Conservation (phyloP, 1,140 invertebrate genomes). For the Pectinophora gossypiella region DNA sequence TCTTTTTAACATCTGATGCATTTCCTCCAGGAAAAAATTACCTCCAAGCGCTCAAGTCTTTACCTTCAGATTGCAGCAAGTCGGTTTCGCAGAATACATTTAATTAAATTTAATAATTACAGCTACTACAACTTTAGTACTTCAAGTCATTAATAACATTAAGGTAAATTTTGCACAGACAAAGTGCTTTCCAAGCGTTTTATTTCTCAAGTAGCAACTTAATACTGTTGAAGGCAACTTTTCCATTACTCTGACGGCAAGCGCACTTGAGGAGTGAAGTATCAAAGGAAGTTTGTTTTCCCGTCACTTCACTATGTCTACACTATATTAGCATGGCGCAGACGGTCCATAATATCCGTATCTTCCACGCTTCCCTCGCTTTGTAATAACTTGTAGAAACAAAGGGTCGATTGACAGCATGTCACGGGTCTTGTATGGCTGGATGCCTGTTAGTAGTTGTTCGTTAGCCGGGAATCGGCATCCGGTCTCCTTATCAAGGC, state of each 20-base stretch:
- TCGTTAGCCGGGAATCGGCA: slow-evolving; percentile 45
- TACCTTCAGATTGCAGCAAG: too few species aligned
- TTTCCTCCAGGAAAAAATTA: too few species aligned
- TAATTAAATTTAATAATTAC: too few species aligned
- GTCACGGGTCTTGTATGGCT: slow-evolving; percentile 14
- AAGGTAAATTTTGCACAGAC: too few species aligned
- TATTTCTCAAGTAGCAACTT: not conserved
- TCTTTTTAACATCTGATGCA: too few species aligned
- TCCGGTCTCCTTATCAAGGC: slow-evolving; percentile 55
- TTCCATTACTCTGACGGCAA: slow-evolving; percentile 12
- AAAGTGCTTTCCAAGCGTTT: not conserved
- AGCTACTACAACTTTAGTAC: too few species aligned
- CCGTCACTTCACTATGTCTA: slow-evolving; percentile 28
- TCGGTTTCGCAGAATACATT: too few species aligned
- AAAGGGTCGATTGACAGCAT: not conserved
- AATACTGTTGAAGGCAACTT: slow-evolving; percentile 7
- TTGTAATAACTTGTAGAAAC: too few species aligned
- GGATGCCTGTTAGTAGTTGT: slow-evolving; percentile 32
- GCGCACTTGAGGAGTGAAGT: slow-evolving; percentile 24
- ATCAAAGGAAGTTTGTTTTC: slow-evolving; percentile 32
- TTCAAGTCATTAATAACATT: too few species aligned
- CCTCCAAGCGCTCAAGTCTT: too few species aligned
- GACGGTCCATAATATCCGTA: slow-evolving; percentile 10
- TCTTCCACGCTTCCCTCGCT: slow-evolving; percentile 6
- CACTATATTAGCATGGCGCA: slow-evolving; percentile 29